A percentile compares a stretch with the other conserved stretches of the same genome.
Evolutionary conservation across 2,113 vertebrate species (phyloP).

Genomic region (Odobenus rosmarus): DNA sequence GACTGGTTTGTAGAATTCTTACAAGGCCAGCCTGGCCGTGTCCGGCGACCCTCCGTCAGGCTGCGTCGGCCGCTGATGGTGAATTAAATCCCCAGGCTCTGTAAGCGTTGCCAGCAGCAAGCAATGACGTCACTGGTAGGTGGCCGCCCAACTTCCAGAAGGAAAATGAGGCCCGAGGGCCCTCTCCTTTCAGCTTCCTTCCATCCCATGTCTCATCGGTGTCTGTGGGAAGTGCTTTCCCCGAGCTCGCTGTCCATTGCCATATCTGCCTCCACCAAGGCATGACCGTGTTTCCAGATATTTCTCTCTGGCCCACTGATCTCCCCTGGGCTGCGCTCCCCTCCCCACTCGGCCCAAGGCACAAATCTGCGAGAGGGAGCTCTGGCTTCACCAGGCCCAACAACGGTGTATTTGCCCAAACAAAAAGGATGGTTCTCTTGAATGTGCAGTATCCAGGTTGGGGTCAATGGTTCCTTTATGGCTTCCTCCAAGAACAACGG

Average conservation of each 20-base stretch:
- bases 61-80: fast-evolving
- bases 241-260: neutral
- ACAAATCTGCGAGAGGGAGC: neutral
- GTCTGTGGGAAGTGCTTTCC: neutral
- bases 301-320: neutral
- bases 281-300: neutral
- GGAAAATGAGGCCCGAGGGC: too few relatives aligned
- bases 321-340: neutral
- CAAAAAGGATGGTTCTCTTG: neutral
- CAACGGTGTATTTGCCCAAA: too few relatives aligned
- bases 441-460: neutral
- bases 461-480: neutral
- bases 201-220: fast-evolving
- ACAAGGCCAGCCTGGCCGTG: neutral
- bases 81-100: neutral
- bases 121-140: neutral
- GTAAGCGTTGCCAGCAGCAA: neutral
- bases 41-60: neutral
- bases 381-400: neutral
- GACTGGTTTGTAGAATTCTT: neutral
- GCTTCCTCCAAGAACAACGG: neutral
- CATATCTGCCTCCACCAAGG: neutral
- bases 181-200: neutral
- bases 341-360: neutral
- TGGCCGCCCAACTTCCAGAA: neutral